Evolutionary conservation across 2,113 vertebrate species (phyloP), one percentile per base, ranked within the genome.

Genomic region (Triplophysa siluroides): DNA sequence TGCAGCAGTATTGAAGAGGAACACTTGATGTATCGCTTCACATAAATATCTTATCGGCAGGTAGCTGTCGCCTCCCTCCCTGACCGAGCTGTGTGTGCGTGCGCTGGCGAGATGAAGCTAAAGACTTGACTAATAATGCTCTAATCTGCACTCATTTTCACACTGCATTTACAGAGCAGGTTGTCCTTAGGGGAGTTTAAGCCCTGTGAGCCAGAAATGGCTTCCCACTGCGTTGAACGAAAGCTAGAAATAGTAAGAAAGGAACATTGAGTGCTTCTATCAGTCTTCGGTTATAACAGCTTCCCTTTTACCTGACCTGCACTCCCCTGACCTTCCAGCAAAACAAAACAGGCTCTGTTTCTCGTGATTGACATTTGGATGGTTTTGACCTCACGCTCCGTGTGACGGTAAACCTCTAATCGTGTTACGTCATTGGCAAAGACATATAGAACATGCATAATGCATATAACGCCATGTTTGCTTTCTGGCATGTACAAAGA

Each of bases 121-220:
- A 85, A 85, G 21, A 80, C 86, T 81, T 84, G 67, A 84, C 86
- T 88, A 89, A 91, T 88, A 86, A 88, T 84, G 76, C 74, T 80
- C 82, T 89, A 89, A 90, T 88, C 85, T 88, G 82, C 70, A 88
- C 60, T 78, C 84, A 87, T 90, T 91, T 89, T 14, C 83, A 87
- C 84, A 84, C 71, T 67, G 45, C 63, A 85, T 86, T 87, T 83
- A 79, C 64, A 81, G 78, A 79, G 60, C 67, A 82, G 72, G 58
- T 62, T 66, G 24, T 65, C 80, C 85, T 83, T 76, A 16, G 73
- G 86, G 87, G 84, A 88, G 88, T 83, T 70, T 8, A 56, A 64
- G 54, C 52, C 67, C 72, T 58, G 47, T 83, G 41, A 70, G 70
- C 67, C 77, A 85, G 66, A 79, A 41, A 83, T 76, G 24, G 41